Base-by-base conservation (phyloP, 2,113 vertebrate genomes). In the Thamnaconus septentrionalis region DNA sequence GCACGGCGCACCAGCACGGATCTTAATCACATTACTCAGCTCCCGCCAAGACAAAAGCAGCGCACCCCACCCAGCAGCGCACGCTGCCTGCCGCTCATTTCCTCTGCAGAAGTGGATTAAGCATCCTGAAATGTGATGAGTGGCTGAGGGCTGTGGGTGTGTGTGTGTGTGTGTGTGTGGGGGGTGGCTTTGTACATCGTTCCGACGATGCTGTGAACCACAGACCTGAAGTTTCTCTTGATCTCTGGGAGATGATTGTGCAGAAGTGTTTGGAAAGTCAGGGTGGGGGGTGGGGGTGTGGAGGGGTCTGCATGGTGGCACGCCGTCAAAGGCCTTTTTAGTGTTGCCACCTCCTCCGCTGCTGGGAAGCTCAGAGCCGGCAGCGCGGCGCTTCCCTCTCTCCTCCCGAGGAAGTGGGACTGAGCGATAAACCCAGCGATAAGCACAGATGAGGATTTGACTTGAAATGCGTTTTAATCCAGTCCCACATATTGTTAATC, bases 1-100 rank as follows among this genome's bases (percentile, higher is more conserved):
- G 62, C 55, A 59, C 69, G 61, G 54, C 64, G 56, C 73, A 77
- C 58, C 60, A 57, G 70, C 79, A 68, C 53, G 66, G 69, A 72
- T 71, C 60, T 66, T 87, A 90, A 86, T 88, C 78, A 64, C 69
- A 73, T 87, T 89, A 86, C 62, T 66, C 68, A 61, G 76, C 77
- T 71, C 62, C 70, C 63, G 76, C 65, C 70, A 73, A 85, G 80
- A 86, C 62, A 78, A 83, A 73, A 68, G 56, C 18, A 31, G 18
- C 66, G 41, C 43, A 42, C 66, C 51, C 18, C 47, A 57, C 46
- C 59, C 56, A 61, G 43, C n/a, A 49, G 56, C 7, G 8, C 64
- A 41, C 51, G 69, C 76, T 43, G 64, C 62, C 52, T 48, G 68
- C 52, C 58, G 9, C 64, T 68, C 51, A 59, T 80, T 86, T 84